phyloP scores from a whole-genome alignment of 1,140 invertebrate species.

The Zophobas morio region DNA sequence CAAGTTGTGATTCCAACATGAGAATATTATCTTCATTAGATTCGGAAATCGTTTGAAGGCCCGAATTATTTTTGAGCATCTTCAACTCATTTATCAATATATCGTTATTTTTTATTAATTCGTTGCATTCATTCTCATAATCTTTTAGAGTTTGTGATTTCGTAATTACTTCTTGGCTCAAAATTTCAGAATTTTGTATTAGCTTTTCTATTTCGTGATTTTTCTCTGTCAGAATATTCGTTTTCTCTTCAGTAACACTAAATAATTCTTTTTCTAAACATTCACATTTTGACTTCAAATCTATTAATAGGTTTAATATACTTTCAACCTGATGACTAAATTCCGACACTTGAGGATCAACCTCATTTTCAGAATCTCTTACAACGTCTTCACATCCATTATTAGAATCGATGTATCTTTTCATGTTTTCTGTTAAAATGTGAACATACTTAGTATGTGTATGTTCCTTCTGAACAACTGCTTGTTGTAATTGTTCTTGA shows the following conservation, averaged over 20 bases:
- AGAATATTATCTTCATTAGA: constrained; percentile 77
- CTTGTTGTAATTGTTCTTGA: constrained; percentile 44
- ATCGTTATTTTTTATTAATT: constrained; percentile 79
- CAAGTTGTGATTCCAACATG: constrained; percentile 74
- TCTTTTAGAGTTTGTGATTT: constrained; percentile 66
- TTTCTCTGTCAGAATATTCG: constrained; percentile 60
- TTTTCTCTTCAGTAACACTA: constrained; percentile 63
- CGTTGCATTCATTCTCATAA: constrained; percentile 74
- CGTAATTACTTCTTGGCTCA: constrained; percentile 62
- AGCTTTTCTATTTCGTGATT: constrained; percentile 65
- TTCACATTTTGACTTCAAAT: constrained; percentile 64
- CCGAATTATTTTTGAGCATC: constrained; percentile 72
- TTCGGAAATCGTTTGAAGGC: constrained; percentile 77
- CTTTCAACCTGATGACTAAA: constrained; percentile 64
- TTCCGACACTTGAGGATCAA: constrained; percentile 55
- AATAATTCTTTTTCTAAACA: constrained; percentile 65
- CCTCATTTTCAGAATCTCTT: constrained; percentile 61
- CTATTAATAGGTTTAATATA: constrained; percentile 64
- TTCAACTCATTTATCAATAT: constrained; percentile 75
- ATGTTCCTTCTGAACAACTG: constrained; percentile 59
- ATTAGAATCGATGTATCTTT: constrained; percentile 70
- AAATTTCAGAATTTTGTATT: constrained; percentile 60
- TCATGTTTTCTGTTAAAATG: constrained; percentile 69
- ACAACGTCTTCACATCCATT: constrained; percentile 64
- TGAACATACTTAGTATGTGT: constrained; percentile 62